Evolutionary conservation across 53 echinoderm and acorn worm species (phyloP), one percentile per base, ranked within the genome.

Genomic region (Holothuria leucospilota): DNA sequence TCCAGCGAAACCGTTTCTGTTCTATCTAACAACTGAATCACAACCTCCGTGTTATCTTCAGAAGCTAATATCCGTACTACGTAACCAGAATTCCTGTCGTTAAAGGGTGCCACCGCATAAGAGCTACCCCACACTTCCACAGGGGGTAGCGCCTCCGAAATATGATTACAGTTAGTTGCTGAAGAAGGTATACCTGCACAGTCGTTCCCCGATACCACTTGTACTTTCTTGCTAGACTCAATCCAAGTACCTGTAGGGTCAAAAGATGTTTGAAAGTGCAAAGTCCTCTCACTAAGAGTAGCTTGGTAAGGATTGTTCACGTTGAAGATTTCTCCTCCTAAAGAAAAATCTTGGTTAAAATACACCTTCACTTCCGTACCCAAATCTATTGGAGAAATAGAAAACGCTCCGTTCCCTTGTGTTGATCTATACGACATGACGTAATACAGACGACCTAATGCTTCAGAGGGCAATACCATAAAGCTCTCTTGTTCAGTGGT

Each of bases 291-390:
- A 8, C 56, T 60, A 14, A 81, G 62, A 30, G 25, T 20, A 6
- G 28, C 18, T 29, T 34, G 23, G 30, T 59, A 51, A 28, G 62
- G 62, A 20, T 59, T 81, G 20, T 81, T 39, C 18, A 29, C 8
- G 62, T 81, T 81, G 29, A 62, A 60, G 38, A 60, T 81, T 3
- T 16, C n/a, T 8, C 81, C 81, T n/a, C 56, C 30, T 27, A 59
- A 60, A 23, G 25, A 20, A 60, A 81, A 81, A 60, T 81, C 81
- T 14, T 81, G 52, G 14, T 34, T 39, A 58, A 81, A 81, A 61
- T 62, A 62, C 16, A 81, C 59, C 4, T 29, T 20, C 21, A 81
- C 81, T 25, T 49, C 75, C 15, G 75, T 75, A 0, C 75, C 75
- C 27, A 51, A 27, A 24, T 75, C 75, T 23, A 75, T 26, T 3